Conservation (phyloP, 2,113 vertebrate genomes). For the Oryzias melastigma region DNA sequence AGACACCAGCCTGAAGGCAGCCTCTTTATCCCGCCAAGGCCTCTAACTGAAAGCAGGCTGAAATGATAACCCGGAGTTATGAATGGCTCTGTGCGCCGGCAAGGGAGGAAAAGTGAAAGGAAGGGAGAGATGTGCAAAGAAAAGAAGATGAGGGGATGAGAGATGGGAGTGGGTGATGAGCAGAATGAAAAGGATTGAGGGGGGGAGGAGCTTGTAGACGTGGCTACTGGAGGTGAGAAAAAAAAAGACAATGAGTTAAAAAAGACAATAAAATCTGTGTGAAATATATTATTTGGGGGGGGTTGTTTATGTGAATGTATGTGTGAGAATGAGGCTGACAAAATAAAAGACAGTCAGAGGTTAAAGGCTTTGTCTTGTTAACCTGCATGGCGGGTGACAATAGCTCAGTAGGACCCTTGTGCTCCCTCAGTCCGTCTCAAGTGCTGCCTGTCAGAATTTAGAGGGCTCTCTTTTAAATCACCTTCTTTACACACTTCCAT, state of each 20-base stretch:
- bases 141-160: neutral
- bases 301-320: slow-evolving; percentile 8
- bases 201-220: slow-evolving; percentile 41
- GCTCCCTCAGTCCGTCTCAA: slow-evolving; percentile 61
- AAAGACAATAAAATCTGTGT: slow-evolving; percentile 26
- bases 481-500: slow-evolving; percentile 49
- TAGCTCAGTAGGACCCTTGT: slow-evolving; percentile 64
- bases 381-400: slow-evolving; percentile 62
- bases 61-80: slow-evolving; percentile 68
- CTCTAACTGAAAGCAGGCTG: slow-evolving; percentile 59
- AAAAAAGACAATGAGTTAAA: neutral
- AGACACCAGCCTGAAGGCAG: slow-evolving; percentile 25
- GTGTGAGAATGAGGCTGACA: slow-evolving; percentile 19
- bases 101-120: slow-evolving; percentile 29
- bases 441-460: slow-evolving; percentile 68
- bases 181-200: slow-evolving; percentile 47
- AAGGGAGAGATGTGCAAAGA: slow-evolving; percentile 12
- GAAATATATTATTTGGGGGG: slow-evolving; percentile 5
- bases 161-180: slow-evolving; percentile 41
- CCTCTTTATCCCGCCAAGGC: slow-evolving; percentile 48
- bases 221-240: slow-evolving; percentile 44
- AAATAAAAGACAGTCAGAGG: slow-evolving; percentile 48
- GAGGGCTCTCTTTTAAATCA: slow-evolving; percentile 64
- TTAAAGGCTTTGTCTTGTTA: slow-evolving; percentile 64
- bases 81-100: slow-evolving; percentile 48